phyloP scores from a whole-genome alignment of 2,113 vertebrate genomes.

The Leucoraja erinaceus region DNA sequence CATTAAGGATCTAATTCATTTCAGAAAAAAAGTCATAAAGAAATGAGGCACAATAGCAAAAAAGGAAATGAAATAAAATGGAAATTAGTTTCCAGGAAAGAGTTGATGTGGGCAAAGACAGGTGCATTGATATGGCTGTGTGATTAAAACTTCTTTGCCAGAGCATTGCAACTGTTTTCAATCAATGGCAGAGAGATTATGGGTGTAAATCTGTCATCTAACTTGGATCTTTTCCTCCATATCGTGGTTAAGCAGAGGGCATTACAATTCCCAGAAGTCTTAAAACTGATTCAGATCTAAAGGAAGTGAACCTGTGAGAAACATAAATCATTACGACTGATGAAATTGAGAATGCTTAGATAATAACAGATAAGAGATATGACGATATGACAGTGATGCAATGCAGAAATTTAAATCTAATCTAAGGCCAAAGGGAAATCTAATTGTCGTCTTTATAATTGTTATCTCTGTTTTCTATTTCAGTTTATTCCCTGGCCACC shows the following conservation, averaged over 20 bases:
- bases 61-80: background rate
- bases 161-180: background rate
- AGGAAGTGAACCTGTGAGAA: background rate
- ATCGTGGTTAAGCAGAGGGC: background rate
- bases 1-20: background rate
- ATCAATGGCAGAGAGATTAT: background rate
- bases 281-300: background rate
- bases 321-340: background rate
- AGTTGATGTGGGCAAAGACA: background rate
- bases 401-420: background rate
- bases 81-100: background rate
- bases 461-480: too few species aligned
- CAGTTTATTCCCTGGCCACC: too few species aligned
- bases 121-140: background rate
- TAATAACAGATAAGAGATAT: background rate
- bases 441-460: background rate
- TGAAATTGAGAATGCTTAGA: background rate
- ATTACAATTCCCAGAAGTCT: background rate
- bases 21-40: too few species aligned
- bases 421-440: background rate
- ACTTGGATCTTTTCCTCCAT: background rate
- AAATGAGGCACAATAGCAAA: background rate
- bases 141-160: too few species aligned
- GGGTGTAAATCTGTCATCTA: background rate
- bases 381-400: background rate